Conservation (phyloP, 1,140 invertebrate species). For the Panagrolaimus sp. region DNA sequence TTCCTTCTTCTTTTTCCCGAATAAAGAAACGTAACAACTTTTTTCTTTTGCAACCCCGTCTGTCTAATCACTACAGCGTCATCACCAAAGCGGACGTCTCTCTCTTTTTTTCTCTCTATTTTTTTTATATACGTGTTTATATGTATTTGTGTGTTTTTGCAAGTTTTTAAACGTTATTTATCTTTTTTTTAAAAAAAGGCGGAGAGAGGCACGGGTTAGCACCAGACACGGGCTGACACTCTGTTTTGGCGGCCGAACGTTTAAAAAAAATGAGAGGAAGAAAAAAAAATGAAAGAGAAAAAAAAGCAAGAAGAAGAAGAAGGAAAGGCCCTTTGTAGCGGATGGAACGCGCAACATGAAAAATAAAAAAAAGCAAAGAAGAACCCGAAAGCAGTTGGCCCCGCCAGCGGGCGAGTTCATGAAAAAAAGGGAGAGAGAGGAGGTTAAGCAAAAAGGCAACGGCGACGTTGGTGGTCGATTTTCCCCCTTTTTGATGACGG, state of each 20-base stretch:
- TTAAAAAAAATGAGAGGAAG: background rate
- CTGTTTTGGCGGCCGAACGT: slow-evolving; percentile 14
- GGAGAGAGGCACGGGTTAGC: slow-evolving; percentile 9
- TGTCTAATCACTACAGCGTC: too few species aligned
- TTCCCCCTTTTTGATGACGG: too few species aligned
- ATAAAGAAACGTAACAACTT: too few species aligned
- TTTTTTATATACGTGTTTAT: too few species aligned
- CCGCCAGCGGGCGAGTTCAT: slow-evolving; percentile 10
- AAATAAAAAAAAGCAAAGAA: slow-evolving; percentile 1
- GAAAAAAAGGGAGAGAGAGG: background rate
- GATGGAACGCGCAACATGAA: slow-evolving; percentile 3
- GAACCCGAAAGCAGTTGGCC: background rate
- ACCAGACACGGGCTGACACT: slow-evolving; percentile 9
- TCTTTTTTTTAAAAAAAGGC: background rate
- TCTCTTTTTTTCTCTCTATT: too few species aligned
- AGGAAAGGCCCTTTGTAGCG: background rate
- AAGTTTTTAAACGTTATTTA: slow-evolving; percentile 11
- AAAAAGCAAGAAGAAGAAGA: background rate
- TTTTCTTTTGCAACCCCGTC: too few species aligned
- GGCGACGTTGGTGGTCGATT: background rate
- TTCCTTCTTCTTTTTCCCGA: too few species aligned
- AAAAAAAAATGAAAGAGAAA: slow-evolving; percentile 6
- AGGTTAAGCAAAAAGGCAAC: background rate
- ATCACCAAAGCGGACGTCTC: too few species aligned
- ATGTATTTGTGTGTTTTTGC: slow-evolving; percentile 7